Conservation (phyloP, 2,888 invertebrate genomes). For the Pomacea canaliculata region DNA sequence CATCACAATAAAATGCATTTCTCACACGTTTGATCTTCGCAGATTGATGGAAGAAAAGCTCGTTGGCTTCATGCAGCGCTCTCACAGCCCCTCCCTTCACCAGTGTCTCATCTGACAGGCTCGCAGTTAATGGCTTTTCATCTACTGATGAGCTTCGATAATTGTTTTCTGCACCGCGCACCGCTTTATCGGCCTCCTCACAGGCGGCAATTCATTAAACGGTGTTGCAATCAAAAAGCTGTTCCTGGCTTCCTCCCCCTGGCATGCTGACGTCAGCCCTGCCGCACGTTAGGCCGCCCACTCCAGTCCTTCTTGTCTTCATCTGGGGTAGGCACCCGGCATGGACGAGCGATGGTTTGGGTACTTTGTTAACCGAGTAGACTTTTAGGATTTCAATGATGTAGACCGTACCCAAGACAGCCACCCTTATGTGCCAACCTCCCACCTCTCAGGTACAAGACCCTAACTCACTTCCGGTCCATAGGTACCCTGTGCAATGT, state of each 20-base stretch:
- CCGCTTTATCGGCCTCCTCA: conserved; percentile 13
- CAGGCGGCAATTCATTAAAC: conserved; percentile 11
- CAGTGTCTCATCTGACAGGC: conserved; percentile 9
- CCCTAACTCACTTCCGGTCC: too few species aligned
- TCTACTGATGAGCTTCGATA: not conserved
- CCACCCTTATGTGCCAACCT: too few species aligned
- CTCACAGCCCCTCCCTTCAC: too few species aligned
- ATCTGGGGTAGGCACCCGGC: too few species aligned
- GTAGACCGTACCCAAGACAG: too few species aligned
- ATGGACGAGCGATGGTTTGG: too few species aligned
- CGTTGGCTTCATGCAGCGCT: not conserved
- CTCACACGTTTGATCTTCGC: conserved; percentile 9
- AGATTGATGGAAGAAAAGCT: not conserved
- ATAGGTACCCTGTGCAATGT: too few species aligned
- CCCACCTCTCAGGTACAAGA: too few species aligned
- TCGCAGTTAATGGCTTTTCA: conserved; percentile 21
- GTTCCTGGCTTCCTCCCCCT: not conserved
- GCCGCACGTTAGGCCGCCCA: too few species aligned
- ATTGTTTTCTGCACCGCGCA: conserved; percentile 20
- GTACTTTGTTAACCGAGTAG: too few species aligned
- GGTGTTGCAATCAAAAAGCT: not conserved
- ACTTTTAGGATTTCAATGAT: too few species aligned
- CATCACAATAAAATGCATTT: conserved; percentile 17
- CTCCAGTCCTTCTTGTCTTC: too few species aligned
- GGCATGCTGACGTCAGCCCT: not conserved